phyloP scores from a whole-genome alignment of 2,888 invertebrate species.

The Mellilla xanthometata region DNA sequence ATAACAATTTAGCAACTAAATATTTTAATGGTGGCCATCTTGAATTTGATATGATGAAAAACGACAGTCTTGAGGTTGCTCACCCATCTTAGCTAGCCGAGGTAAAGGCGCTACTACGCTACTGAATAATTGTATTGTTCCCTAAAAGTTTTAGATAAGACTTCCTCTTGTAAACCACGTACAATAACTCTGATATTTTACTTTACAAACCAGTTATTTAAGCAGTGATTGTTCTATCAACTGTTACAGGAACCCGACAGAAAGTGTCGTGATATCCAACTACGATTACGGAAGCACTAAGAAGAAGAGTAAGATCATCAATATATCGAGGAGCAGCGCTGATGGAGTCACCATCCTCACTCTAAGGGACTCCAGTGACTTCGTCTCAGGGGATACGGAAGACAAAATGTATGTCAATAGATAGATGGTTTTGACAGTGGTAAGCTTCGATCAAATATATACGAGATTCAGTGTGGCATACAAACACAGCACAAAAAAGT shows the following conservation, averaged over 20 bases:
- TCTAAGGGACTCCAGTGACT: slow-evolving; percentile 63
- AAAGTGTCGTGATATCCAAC: slow-evolving; percentile 77
- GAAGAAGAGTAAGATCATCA: slow-evolving; percentile 70
- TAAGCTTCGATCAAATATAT: too few relatives aligned
- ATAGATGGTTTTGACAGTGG: slow-evolving; percentile 48
- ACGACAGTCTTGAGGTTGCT: too few relatives aligned
- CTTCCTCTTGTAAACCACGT: too few relatives aligned
- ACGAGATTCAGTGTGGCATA: too few relatives aligned
- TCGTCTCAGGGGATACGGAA: slow-evolving; percentile 53
- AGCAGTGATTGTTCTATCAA: slow-evolving; percentile 58
- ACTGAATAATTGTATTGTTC: too few relatives aligned
- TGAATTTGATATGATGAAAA: too few relatives aligned
- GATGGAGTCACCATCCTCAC: slow-evolving; percentile 75
- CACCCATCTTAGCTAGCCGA: too few relatives aligned
- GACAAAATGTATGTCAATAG: slow-evolving; percentile 60
- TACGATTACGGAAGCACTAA: slow-evolving; percentile 76
- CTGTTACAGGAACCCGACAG: slow-evolving; percentile 73
- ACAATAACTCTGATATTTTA: slow-evolving; percentile 2
- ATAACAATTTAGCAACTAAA: too few relatives aligned
- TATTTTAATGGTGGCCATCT: too few relatives aligned
- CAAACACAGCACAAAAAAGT: too few relatives aligned
- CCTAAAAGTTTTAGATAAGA: too few relatives aligned
- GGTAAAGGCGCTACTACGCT: too few relatives aligned
- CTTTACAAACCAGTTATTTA: slow-evolving; percentile 29
- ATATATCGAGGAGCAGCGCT: slow-evolving; percentile 63